phyloP scores from a whole-genome alignment of 2,797 vertebrate species.

The Cirrhinus mrigala region DNA sequence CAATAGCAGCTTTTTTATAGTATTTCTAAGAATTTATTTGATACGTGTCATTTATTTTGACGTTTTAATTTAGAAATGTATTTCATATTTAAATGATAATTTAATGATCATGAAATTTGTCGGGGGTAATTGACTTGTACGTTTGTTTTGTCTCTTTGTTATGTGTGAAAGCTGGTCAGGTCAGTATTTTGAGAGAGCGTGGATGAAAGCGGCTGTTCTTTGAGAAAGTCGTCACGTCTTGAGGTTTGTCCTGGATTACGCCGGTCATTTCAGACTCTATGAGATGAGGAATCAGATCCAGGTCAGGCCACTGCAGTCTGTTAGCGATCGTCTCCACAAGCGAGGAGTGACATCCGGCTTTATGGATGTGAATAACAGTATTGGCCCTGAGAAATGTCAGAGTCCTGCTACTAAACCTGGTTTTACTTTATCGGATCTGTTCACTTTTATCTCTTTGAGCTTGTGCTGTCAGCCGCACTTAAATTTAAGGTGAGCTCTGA shows the following conservation, averaged over 20 bases:
- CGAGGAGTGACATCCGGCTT: conserved; percentile 44
- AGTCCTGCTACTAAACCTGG: conserved; percentile 38
- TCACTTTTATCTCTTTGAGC: conserved; percentile 30
- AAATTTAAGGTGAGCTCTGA: conserved; percentile 28
- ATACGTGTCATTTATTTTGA: background rate
- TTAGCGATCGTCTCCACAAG: conserved; percentile 35
- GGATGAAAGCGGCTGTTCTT: conserved; percentile 8
- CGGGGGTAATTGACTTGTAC: background rate
- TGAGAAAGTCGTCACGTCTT: conserved; percentile 17
- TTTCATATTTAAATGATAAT: background rate
- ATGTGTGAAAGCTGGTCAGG: conserved; percentile 1
- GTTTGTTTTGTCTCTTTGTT: background rate
- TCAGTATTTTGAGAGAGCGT: conserved; percentile 2
- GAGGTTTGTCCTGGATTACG: background rate
- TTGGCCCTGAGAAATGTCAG: conserved; percentile 46
- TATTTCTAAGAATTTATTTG: background rate
- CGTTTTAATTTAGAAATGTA: background rate
- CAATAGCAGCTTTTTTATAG: background rate
- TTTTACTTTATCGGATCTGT: conserved; percentile 39
- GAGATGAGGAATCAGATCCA: conserved; percentile 43
- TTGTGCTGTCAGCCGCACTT: conserved; percentile 1
- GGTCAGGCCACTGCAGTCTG: conserved; percentile 49
- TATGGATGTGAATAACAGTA: conserved; percentile 53
- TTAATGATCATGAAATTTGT: background rate
- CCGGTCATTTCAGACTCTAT: conserved; percentile 29